Percentiles rank a stretch among this genome's conserved stretches.
Conservation (phyloP, 2,797 vertebrate genomes). For the Gymnothorax javanicus region DNA sequence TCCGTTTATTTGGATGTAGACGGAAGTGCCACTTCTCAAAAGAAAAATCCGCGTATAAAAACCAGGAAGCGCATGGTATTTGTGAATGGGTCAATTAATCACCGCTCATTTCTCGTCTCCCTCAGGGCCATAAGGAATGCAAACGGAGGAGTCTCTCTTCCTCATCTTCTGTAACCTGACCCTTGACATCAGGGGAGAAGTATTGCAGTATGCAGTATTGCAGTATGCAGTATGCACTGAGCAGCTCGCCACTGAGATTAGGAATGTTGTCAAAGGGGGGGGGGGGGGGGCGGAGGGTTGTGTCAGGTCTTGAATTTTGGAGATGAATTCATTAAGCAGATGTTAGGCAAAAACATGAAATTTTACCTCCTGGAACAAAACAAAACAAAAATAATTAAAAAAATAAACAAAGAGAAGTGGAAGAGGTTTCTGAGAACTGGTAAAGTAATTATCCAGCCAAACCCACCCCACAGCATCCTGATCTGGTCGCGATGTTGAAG, state of each 20-base stretch:
- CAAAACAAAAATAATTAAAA: no score
- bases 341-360: not conserved
- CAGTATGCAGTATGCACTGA: not conserved
- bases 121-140: slow-evolving; percentile 26
- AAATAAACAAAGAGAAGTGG: not conserved
- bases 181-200: slow-evolving; percentile 9
- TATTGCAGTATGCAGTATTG: not conserved
- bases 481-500: no score
- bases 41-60: no score
- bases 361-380: not conserved
- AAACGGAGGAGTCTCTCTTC: slow-evolving; percentile 20
- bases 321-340: not conserved
- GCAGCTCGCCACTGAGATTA: not conserved
- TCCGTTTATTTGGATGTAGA: no score
- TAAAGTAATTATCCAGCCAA: no score
- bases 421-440: not conserved
- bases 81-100: not conserved
- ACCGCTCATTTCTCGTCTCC: slow-evolving; percentile 12
- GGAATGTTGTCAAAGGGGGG: not conserved
- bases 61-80: no score
- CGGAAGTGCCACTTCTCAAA: no score
- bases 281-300: not conserved
- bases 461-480: no score
- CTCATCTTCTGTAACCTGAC: not conserved
- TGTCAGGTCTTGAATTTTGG: no score